Conservation (phyloP, 2,113 vertebrate species). For the Rhegmatorhina hoffmannsi region DNA sequence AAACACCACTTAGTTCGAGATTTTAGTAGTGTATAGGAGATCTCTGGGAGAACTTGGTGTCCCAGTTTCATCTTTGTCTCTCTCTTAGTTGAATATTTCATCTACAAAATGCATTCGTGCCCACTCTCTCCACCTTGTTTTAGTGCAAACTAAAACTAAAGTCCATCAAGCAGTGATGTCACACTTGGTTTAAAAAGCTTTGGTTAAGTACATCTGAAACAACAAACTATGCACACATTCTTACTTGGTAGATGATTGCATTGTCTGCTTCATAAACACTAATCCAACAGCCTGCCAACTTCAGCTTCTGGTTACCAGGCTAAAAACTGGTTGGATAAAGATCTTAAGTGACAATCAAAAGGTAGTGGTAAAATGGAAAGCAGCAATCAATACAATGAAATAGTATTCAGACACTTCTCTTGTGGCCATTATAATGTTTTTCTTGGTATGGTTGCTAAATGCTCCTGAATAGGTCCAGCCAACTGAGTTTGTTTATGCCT, state of each 20-base stretch:
- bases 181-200: background rate
- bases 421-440: background rate
- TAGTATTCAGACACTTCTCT: background rate
- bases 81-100: slow-evolving; percentile 16
- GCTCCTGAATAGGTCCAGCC: background rate
- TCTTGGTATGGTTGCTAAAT: slow-evolving; percentile 1
- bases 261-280: background rate
- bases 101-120: background rate
- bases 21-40: background rate
- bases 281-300: background rate
- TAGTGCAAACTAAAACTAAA: background rate
- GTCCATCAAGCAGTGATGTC: background rate
- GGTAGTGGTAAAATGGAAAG: background rate
- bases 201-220: background rate
- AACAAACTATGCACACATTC: background rate
- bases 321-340: background rate
- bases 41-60: background rate
- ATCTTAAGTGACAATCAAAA: background rate
- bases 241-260: background rate
- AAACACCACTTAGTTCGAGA: background rate
- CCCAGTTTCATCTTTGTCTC: background rate
- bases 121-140: background rate
- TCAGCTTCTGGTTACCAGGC: background rate
- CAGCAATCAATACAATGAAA: background rate
- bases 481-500: background rate